Base-by-base conservation (phyloP, 1,140 invertebrate species). In the Leptinotarsa undecemlineata region DNA sequence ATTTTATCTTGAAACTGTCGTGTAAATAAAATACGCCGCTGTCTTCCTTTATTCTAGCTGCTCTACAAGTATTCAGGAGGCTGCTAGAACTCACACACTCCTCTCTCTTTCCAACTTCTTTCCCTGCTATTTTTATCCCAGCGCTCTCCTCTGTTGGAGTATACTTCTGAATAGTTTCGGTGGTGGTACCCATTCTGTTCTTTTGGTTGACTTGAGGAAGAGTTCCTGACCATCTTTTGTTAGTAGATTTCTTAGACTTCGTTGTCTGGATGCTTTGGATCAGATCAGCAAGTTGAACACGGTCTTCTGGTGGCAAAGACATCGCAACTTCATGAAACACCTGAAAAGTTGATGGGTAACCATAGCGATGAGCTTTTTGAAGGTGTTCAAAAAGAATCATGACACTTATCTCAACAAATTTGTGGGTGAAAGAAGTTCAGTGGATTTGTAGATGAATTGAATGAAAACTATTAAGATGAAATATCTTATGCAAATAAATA, bases 111-210 rank as follows among this genome's bases (percentile, higher is more conserved):
- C 64, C 70, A 47, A 47, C 17, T 60, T 20, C 60, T 11, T 33
- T 48, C 67, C 68, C 70, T 51, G 57, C 68, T 68, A 57, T 23
- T 67, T 72, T 72, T 19, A 78, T 77, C 60, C 82, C 82, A 26
- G 82, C 82, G 73, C 80, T 82, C 73, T 84, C 83, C 68, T 83
- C 83, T 68, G 77, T 83, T 2, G 79, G 82, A 17, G 80, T 84
- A 68, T 84, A 84, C 63, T 74, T 83, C 68, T 83, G 79, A 13
- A 76, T 48, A 0, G 62, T 26, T 70, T 78, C 76, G 2, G 48
- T 62, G 48, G 73, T 77, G n/a, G 76, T 57, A 60, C 48, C 61
- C 8, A 75, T 60, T 61, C 66, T 76, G 68, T 13, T 73, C 13
- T 68, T 63, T 13, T 64, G 23, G 20, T 68, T 76, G 4, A 73